phyloP scores from a whole-genome alignment of 2,888 invertebrate genomes.

The Strigamia crassipes region DNA sequence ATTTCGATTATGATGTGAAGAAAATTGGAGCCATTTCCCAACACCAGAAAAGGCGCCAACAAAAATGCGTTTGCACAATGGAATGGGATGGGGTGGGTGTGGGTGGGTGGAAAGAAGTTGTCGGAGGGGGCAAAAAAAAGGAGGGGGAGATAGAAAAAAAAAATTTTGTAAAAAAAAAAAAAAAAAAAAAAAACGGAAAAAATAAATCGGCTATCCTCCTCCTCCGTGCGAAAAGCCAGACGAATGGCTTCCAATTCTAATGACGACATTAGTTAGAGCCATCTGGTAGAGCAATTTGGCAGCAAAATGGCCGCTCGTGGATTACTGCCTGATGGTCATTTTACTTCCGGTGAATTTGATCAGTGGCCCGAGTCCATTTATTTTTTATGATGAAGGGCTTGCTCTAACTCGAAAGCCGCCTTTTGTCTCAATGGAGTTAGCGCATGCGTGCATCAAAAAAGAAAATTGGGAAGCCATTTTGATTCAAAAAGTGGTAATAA shows the following conservation, averaged over 20 bases:
- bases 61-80: constrained; percentile 33
- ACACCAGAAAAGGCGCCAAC: constrained; percentile 12
- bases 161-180: constrained; percentile 22
- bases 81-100: background rate
- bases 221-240: constrained; percentile 43
- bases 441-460: constrained; percentile 14
- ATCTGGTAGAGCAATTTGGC: constrained; percentile 48
- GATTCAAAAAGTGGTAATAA: constrained; percentile 29
- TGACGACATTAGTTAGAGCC: constrained; percentile 48
- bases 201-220: constrained; percentile 30
- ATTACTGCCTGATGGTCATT: constrained; percentile 47
- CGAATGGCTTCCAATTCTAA: constrained; percentile 48
- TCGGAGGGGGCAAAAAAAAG: background rate
- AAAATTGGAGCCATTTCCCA: constrained; percentile 45
- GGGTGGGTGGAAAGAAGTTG: background rate
- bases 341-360: constrained; percentile 48
- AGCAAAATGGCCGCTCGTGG: constrained; percentile 47
- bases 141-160: constrained; percentile 20
- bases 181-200: background rate
- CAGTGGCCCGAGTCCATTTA: constrained; percentile 48
- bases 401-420: constrained; percentile 26
- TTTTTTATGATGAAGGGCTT: constrained; percentile 47
- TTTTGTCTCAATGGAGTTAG: constrained; percentile 2
- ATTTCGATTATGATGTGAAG: constrained; percentile 46
- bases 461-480: constrained; percentile 14